Percentiles rank a stretch among this genome's conserved stretches.
Evolutionary conservation across 2,888 invertebrate species (phyloP).

Genomic region (Aleiodes testaceus): DNA sequence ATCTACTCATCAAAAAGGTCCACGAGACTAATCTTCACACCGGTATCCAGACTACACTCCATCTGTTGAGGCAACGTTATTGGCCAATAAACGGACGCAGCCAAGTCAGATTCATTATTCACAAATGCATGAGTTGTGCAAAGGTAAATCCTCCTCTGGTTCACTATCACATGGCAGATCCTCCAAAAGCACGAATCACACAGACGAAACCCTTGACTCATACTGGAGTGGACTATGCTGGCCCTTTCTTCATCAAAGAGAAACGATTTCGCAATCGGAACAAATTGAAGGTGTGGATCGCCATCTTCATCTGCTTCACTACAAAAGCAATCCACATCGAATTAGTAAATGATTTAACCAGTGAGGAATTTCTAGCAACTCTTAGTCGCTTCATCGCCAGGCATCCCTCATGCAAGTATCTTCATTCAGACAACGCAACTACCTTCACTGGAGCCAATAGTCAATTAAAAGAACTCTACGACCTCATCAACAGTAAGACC

Average conservation of each 20-base stretch:
- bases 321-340: conserved; percentile 32
- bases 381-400: conserved; percentile 15
- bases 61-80: conserved; percentile 39
- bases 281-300: conserved; percentile 45
- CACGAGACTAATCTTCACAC: conserved; percentile 42
- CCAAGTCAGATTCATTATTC: conserved; percentile 36
- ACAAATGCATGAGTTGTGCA: conserved; percentile 31
- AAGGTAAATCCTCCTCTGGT: conserved; percentile 13
- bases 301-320: conserved; percentile 30
- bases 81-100: conserved; percentile 47
- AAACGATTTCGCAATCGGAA: conserved; percentile 42
- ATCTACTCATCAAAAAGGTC: conserved; percentile 23
- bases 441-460: too few relatives aligned
- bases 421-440: conserved; percentile 47
- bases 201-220: conserved; percentile 33
- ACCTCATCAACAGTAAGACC: neutral
- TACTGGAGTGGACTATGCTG: conserved; percentile 46
- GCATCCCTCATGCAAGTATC: neutral
- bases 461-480: conserved; percentile 39
- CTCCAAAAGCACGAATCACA: conserved; percentile 1
- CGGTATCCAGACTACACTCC: conserved; percentile 47
- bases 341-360: conserved; percentile 42
- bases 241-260: conserved; percentile 51
- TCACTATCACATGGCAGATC: conserved; percentile 13
- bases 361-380: conserved; percentile 9